Evolutionary conservation across 2,113 vertebrate species (phyloP).

Genomic region (Trachemys scripta): DNA sequence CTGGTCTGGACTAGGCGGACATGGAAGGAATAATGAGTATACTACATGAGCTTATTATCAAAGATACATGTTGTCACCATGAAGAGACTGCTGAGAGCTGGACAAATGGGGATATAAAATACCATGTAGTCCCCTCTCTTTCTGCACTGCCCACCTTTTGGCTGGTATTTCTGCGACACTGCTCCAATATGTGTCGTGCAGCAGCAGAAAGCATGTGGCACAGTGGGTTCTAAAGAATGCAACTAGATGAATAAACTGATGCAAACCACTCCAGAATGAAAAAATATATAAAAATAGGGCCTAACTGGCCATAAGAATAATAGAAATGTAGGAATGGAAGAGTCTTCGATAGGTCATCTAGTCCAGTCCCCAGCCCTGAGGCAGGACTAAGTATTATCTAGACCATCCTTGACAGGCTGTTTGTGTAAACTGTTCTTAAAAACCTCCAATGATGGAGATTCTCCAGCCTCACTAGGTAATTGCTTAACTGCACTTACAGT

Average conservation of each 20-base stretch:
- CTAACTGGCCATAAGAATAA: not conserved
- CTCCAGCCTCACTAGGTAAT: not conserved
- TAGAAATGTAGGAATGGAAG: too few relatives aligned
- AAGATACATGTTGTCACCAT: not conserved
- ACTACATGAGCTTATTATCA: not conserved
- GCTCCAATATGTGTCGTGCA: not conserved
- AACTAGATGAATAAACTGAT: constrained; percentile 28
- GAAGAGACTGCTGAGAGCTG: not conserved
- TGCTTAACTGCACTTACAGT: not conserved
- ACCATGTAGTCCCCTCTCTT: not conserved
- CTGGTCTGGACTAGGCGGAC: not conserved
- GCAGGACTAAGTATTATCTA: too few relatives aligned
- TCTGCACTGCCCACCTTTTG: not conserved
- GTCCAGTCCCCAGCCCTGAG: too few relatives aligned
- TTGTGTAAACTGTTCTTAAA: not conserved
- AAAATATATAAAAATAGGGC: not conserved
- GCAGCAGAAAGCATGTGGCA: not conserved
- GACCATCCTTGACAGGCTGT: not conserved
- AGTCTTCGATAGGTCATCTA: too few relatives aligned
- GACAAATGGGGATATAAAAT: not conserved
- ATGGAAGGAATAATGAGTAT: not conserved
- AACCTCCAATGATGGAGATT: not conserved
- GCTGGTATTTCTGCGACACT: not conserved
- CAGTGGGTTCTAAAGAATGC: not conserved
- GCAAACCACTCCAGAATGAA: not conserved